phyloP scores from a whole-genome alignment of 2,797 vertebrate genomes.

The Macropus fuliginosus region DNA sequence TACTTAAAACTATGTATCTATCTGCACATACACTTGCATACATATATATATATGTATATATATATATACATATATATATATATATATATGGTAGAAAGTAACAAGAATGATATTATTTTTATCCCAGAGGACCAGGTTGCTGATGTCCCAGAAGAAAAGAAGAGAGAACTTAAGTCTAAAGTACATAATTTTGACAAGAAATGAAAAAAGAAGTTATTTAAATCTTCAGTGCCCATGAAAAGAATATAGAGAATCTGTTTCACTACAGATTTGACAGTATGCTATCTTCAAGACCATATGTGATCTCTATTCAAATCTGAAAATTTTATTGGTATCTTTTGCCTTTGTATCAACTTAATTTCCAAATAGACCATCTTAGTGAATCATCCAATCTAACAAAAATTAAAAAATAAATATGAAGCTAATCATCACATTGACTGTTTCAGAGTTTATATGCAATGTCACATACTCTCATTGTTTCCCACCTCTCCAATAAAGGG shows the following conservation, averaged over 20 bases:
- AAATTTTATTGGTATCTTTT: background rate
- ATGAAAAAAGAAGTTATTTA: conserved; percentile 12
- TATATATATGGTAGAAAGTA: background rate
- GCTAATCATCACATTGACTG: background rate
- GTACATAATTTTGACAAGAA: conserved; percentile 34
- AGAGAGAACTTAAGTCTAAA: conserved; percentile 21
- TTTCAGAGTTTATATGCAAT: background rate
- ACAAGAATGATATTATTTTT: background rate
- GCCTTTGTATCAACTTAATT: background rate
- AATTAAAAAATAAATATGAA: background rate
- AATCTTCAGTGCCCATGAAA: conserved; percentile 42
- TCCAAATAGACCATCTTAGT: background rate
- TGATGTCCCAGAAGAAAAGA: conserved; percentile 3
- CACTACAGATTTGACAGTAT: background rate
- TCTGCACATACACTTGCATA: no score
- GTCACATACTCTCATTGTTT: background rate
- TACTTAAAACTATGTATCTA: no score
- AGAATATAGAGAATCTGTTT: background rate
- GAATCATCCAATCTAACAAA: background rate
- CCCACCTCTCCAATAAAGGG: background rate
- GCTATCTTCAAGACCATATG: background rate
- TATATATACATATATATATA: background rate
- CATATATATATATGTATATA: background rate
- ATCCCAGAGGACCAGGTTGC: background rate
- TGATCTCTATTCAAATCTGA: background rate